Conservation (phyloP, 2,113 vertebrate genomes). For the Cyprinodon tularosa region DNA sequence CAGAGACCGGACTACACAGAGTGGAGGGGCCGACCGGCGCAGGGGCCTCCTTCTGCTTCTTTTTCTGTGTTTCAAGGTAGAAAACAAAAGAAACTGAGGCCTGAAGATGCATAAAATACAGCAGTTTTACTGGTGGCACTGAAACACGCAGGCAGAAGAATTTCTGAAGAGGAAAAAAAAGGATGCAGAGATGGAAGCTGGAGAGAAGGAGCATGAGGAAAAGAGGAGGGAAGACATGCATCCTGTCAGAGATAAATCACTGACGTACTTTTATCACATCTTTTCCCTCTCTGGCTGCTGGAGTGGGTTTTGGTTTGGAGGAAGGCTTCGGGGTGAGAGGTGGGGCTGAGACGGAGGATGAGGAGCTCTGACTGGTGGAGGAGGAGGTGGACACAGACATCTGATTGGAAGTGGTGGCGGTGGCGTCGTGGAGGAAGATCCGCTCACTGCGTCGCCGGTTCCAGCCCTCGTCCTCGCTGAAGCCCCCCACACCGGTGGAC, state of each 20-base stretch:
- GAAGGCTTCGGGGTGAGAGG: conserved; percentile 76
- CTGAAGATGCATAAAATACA: conserved; percentile 21
- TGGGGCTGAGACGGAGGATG: conserved; percentile 38
- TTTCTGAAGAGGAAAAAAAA: conserved; percentile 28
- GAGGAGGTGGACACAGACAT: conserved; percentile 58
- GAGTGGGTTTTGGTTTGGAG: conserved; percentile 80
- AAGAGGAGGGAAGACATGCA: neutral
- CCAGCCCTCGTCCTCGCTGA: conserved; percentile 94
- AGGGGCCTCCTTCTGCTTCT: conserved; percentile 86
- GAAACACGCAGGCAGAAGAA: conserved; percentile 45
- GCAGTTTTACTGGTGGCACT: conserved; percentile 9
- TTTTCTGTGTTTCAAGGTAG: conserved; percentile 80
- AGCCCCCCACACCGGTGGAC: conserved; percentile 63
- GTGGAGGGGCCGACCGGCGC: conserved; percentile 79
- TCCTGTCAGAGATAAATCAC: conserved; percentile 29
- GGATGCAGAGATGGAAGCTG: conserved; percentile 23
- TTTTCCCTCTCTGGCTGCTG: conserved; percentile 82
- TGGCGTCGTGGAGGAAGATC: conserved; percentile 93
- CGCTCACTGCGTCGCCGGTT: conserved; percentile 91
- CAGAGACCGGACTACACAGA: conserved; percentile 79
- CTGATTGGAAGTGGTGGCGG: conserved; percentile 69
- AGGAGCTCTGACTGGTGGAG: conserved; percentile 57
- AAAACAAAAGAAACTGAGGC: conserved; percentile 26
- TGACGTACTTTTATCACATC: conserved; percentile 75
- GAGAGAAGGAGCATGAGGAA: conserved; percentile 7